A percentile compares a stretch with the other conserved stretches of the same genome.
phyloP scores from a whole-genome alignment of 2,113 vertebrate species.

The Coturnix japonica region DNA sequence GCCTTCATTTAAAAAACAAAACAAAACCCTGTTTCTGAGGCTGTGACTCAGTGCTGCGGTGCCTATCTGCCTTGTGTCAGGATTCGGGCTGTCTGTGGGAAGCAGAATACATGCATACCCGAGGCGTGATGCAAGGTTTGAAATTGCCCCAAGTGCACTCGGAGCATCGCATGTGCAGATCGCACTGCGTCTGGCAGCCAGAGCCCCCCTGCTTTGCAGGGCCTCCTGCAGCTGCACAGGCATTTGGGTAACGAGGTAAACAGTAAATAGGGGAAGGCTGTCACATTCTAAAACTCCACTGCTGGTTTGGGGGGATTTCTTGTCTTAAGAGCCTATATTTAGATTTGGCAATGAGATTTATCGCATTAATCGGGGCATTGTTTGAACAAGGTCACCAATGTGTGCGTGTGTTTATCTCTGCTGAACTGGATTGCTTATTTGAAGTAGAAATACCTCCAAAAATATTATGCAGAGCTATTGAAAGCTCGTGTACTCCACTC shows the following conservation, averaged over 20 bases:
- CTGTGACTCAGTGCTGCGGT: constrained; percentile 63
- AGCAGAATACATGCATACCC: constrained; percentile 69
- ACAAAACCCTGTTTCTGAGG: constrained; percentile 17
- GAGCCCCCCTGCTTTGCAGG: not conserved
- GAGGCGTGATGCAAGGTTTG: constrained; percentile 70
- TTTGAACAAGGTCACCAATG: constrained; percentile 34
- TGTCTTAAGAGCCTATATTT: constrained; percentile 34
- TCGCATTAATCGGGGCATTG: not conserved
- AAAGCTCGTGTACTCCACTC: not conserved
- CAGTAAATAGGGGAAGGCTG: constrained; percentile 42
- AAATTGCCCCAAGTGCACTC: constrained; percentile 58
- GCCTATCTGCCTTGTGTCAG: constrained; percentile 69
- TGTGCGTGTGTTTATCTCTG: constrained; percentile 7
- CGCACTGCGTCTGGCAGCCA: not conserved
- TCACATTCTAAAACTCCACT: constrained; percentile 4
- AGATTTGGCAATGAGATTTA: constrained; percentile 44
- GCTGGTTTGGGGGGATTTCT: constrained; percentile 17
- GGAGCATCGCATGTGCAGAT: constrained; percentile 36
- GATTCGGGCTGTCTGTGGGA: constrained; percentile 69
- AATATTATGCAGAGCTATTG: not conserved
- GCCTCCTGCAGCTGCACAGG: constrained; percentile 6
- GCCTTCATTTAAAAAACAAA: constrained; percentile 23
- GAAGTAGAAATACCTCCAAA: constrained; percentile 46
- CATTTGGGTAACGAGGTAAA: constrained; percentile 59
- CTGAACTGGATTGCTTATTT: constrained; percentile 43